These are phyloP conservation scores for Enteromius unitaeniatus DNA, from an alignment of 2,797 vertebrate genomes.

Conservation along the genomic window DNA sequence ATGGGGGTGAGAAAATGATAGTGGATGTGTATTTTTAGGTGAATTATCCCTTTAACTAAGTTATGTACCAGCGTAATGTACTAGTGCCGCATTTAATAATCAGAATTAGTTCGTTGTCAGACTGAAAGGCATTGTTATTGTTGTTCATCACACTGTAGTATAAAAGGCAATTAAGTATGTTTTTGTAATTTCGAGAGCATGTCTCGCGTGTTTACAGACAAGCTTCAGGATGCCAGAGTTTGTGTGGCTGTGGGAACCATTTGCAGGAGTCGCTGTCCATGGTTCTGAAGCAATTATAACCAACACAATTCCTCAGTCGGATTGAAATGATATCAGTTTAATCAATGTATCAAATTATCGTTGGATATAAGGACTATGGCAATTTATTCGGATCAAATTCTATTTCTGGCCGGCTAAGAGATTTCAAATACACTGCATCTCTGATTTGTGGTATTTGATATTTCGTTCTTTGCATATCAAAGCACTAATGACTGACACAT, in stretches of 20 bases:
- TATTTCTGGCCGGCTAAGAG: background rate
- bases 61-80: background rate
- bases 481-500: background rate
- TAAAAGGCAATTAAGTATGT: background rate
- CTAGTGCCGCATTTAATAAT: background rate
- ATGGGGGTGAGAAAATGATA: background rate
- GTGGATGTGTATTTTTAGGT: background rate
- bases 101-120: background rate
- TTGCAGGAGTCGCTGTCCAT: conserved; percentile 60
- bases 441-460: background rate
- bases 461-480: background rate
- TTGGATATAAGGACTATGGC: background rate
- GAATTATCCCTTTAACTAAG: background rate
- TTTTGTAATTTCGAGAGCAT: too few relatives aligned
- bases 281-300: conserved; percentile 63
- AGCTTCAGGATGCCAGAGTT: background rate
- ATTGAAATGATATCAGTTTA: background rate
- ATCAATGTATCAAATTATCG: background rate
- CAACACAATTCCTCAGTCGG: background rate
- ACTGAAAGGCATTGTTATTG: background rate
- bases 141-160: background rate
- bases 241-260: conserved; percentile 3
- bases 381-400: background rate
- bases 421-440: background rate
- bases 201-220: background rate